These are phyloP conservation scores for Aurelia sp. DNA, from an alignment of 30 jellyfish, hydroid and myxozoan species.

Conservation along the genomic window DNA sequence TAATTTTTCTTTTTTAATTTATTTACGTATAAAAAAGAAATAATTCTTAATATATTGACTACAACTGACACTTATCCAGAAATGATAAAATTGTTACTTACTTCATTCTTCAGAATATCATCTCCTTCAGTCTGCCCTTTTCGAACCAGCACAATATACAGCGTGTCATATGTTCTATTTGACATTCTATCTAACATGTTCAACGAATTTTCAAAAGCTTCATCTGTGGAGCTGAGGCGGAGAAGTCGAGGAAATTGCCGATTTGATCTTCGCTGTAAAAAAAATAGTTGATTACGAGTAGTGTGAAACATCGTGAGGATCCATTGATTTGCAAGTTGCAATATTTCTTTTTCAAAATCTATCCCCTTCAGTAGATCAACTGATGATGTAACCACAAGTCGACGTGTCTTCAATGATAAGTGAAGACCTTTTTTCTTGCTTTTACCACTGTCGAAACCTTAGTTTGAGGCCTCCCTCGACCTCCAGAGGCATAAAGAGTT, in stretches of 20 bases:
- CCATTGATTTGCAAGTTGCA: too few relatives aligned
- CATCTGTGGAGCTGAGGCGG: conserved; percentile 48
- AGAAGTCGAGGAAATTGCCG: conserved; percentile 42
- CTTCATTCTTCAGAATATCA: conserved; percentile 77
- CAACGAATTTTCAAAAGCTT: conserved; percentile 45
- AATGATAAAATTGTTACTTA: not conserved
- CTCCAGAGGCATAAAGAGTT: too few relatives aligned
- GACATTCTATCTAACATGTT: conserved; percentile 77
- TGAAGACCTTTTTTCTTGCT: too few relatives aligned
- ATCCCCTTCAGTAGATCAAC: too few relatives aligned
- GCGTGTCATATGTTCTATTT: conserved; percentile 83
- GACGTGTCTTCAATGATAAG: too few relatives aligned
- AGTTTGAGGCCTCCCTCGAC: too few relatives aligned
- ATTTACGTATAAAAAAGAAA: too few relatives aligned
- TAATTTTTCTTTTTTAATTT: too few relatives aligned
- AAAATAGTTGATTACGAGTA: not conserved
- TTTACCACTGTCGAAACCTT: too few relatives aligned
- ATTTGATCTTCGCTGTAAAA: conserved; percentile 27
- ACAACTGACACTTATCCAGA: not conserved
- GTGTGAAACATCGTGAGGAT: not conserved
- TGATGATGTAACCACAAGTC: too few relatives aligned
- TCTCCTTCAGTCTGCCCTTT: conserved; percentile 82
- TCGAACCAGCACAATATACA: conserved; percentile 82
- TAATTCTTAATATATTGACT: too few relatives aligned
- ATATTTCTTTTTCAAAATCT: too few relatives aligned